phyloP scores from a whole-genome alignment of 2,113 vertebrate species.

The Ibidorhyncha struthersii region DNA sequence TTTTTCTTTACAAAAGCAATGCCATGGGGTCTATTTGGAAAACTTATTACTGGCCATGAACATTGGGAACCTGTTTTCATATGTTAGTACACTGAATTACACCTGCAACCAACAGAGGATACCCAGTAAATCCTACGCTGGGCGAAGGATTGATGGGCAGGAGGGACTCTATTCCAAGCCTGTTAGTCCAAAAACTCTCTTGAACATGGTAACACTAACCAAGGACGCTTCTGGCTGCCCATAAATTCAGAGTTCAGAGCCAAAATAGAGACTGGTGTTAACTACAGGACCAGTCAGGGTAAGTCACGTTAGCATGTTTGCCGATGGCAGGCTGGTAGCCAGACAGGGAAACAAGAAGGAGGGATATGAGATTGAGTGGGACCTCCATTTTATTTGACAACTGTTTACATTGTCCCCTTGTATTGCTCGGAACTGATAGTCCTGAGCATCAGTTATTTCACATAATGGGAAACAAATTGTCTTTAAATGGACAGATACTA shows the following conservation, averaged over 20 bases:
- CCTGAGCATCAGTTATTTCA: background rate
- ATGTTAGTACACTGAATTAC: background rate
- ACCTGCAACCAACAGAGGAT: background rate
- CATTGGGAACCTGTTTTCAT: background rate
- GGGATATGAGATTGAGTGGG: background rate
- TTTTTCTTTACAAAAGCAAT: background rate
- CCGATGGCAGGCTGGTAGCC: background rate
- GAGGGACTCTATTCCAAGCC: background rate
- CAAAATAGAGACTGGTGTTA: background rate
- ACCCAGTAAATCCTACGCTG: background rate
- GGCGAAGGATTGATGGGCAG: background rate
- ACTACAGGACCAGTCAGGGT: background rate
- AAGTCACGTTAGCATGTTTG: background rate
- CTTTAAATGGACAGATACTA: background rate
- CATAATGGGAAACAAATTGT: background rate
- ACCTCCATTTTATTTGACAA: background rate
- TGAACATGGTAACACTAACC: background rate
- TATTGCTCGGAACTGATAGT: background rate
- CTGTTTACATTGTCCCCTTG: background rate
- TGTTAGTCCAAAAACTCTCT: background rate
- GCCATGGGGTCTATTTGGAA: background rate
- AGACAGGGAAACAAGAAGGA: background rate
- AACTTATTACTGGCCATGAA: background rate
- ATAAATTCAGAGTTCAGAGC: background rate
- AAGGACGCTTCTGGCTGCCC: background rate